Base-by-base conservation (phyloP, 2,113 vertebrate genomes). In the Butorides virescens region DNA sequence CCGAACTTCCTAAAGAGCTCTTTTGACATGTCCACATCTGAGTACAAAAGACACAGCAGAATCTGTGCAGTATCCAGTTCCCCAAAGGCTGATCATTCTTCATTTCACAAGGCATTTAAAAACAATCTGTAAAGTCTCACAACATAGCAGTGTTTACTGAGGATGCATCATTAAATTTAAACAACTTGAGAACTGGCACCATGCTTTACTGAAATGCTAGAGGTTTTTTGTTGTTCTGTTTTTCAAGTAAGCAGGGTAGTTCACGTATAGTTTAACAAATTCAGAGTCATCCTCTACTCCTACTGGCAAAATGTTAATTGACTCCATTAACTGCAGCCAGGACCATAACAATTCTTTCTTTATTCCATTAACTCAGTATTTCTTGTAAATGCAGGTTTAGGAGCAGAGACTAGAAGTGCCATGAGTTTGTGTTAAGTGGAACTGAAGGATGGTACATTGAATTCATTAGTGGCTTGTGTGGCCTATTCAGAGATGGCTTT, bases 81-180 rank as follows among this genome's bases (percentile, higher is more conserved):
- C 37, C 6, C 13, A 58, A 55, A 67, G 17, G 20, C 26, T 89
- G 39, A 58, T 58, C 85, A 53, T 36, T 86, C 34, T 88, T 75
- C 36, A 73, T 79, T 86, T 50, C 52, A 63, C 42, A 44, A 76
- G 19, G 30, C 11, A 37, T 70, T 90, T 96, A 62, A 65, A 92
- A 97, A 65, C 55, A 88, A 90, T 53, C 82, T 83, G 63, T 72
- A 78, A 93, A 92, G 44, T 93, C 90, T 97, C 79, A 94, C 34
- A 93, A 72, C 42, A 80, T 47, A 84, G 42, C 81, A 93, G 55
- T 76, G 80, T 96, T 98, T 97, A 92, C 67, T 46, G 52, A 93
- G 29, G 52, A 65, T 77, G 19, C 27, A 76, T 79, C 37, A 89
- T 75, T 82, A 92, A 93, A 94, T 44, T 81, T 75, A 97, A 98